phyloP scores from a whole-genome alignment of 2,888 invertebrate species.

The Drosophila antonietae region DNA sequence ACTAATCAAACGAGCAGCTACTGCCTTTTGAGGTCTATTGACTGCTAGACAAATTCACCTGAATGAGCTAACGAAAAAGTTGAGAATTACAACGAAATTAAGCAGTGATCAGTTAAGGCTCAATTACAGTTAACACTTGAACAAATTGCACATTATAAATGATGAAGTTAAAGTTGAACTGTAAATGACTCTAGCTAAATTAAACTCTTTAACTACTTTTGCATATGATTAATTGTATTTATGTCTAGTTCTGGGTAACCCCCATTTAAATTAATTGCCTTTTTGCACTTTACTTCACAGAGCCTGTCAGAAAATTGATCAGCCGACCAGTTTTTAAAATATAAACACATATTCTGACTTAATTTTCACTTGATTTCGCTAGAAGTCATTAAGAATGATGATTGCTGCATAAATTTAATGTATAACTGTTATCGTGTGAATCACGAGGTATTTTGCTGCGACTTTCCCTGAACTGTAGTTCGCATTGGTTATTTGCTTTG shows the following conservation, averaged over 20 bases:
- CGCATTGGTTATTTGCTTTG: slow-evolving; percentile 23
- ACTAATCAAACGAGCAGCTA: neutral
- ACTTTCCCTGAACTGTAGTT: slow-evolving; percentile 27
- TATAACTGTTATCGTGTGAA: neutral
- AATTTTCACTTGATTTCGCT: neutral
- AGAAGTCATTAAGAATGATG: slow-evolving; percentile 1
- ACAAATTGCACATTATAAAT: neutral
- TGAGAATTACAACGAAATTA: neutral
- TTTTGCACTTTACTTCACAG: neutral
- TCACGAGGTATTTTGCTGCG: neutral
- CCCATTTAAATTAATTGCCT: slow-evolving; percentile 4
- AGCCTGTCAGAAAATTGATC: slow-evolving; percentile 14
- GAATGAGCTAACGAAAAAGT: neutral
- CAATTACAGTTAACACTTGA: neutral
- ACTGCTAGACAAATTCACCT: slow-evolving; percentile 2
- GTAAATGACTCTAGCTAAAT: neutral
- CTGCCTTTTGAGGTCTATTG: neutral
- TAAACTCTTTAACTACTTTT: neutral
- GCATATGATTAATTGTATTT: neutral
- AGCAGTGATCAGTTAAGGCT: neutral
- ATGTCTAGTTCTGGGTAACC: neutral
- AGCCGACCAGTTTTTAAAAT: slow-evolving; percentile 21
- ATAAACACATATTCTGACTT: slow-evolving; percentile 1
- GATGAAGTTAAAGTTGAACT: too few relatives aligned
- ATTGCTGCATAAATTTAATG: neutral